Evolutionary conservation across 2,888 invertebrate genomes (phyloP).

Genomic region (Drosophila gaucha): DNA sequence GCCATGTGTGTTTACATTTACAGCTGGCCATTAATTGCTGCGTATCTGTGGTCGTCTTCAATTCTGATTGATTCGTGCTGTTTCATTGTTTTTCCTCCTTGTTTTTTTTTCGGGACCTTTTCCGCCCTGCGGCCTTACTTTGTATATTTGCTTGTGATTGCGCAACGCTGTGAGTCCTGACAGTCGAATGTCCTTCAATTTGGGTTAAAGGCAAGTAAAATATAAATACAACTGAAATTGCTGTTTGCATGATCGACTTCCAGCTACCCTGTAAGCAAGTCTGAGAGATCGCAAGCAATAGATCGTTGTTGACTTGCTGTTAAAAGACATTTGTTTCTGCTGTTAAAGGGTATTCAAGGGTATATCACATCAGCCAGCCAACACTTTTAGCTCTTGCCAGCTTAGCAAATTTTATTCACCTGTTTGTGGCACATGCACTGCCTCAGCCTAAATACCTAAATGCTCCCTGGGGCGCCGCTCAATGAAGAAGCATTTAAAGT

Average conservation of each 20-base stretch:
- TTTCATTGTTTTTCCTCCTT: conserved; percentile 42
- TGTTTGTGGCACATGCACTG: too few relatives aligned
- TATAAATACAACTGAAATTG: conserved; percentile 13
- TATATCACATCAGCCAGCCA: too few relatives aligned
- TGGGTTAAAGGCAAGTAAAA: conserved; percentile 1
- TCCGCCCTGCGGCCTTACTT: neutral
- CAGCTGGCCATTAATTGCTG: conserved; percentile 51
- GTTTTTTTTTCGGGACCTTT: neutral
- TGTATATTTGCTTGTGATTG: conserved; percentile 14
- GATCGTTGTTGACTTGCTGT: too few relatives aligned
- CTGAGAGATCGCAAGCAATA: too few relatives aligned
- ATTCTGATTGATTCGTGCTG: conserved; percentile 49
- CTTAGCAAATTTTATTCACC: conserved; percentile 36
- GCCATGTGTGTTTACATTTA: conserved; percentile 42
- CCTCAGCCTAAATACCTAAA: conserved; percentile 44
- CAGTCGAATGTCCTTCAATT: conserved; percentile 16
- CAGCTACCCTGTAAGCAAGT: neutral
- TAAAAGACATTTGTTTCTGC: too few relatives aligned
- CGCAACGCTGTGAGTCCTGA: conserved; percentile 3
- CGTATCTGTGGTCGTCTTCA: conserved; percentile 40
- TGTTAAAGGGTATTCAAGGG: too few relatives aligned
- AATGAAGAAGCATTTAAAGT: conserved; percentile 46
- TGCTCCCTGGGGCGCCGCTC: conserved; percentile 51
- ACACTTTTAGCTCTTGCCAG: conserved; percentile 18
- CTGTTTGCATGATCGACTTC: neutral